phyloP scores from a whole-genome alignment of 2,797 vertebrate genomes.

The Rhinoraja longicauda region DNA sequence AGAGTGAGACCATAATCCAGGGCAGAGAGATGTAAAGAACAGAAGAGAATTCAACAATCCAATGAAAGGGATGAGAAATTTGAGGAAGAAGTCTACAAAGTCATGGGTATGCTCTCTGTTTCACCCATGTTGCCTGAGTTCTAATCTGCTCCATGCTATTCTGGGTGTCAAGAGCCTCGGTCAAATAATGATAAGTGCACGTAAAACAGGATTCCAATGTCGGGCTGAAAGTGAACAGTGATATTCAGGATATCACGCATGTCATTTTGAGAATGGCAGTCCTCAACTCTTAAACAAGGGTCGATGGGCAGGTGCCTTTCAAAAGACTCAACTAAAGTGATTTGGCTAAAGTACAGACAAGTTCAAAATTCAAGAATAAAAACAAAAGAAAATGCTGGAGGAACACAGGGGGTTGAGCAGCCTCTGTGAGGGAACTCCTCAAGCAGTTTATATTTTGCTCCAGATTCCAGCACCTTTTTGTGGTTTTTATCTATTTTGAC shows the following conservation, averaged over 20 bases:
- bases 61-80: too few species aligned
- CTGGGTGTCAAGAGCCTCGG: neutral
- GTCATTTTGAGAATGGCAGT: too few species aligned
- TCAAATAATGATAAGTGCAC: neutral
- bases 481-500: too few species aligned
- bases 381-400: too few species aligned
- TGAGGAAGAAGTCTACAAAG: neutral
- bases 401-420: too few species aligned
- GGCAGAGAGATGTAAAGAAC: too few species aligned
- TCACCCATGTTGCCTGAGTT: neutral
- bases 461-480: too few species aligned
- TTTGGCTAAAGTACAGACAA: neutral
- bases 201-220: neutral
- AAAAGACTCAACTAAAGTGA: neutral
- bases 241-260: neutral
- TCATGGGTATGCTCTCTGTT: neutral
- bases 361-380: neutral
- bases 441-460: too few species aligned
- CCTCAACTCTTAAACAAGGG: neutral
- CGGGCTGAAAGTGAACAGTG: neutral
- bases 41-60: too few species aligned
- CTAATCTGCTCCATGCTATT: constrained; percentile 4
- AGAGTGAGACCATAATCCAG: too few species aligned
- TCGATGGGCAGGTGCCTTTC: neutral
- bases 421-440: too few species aligned